These are phyloP conservation scores for Drosophila bocki DNA, from an alignment of 1,140 invertebrate species.

Conservation along the genomic window DNA sequence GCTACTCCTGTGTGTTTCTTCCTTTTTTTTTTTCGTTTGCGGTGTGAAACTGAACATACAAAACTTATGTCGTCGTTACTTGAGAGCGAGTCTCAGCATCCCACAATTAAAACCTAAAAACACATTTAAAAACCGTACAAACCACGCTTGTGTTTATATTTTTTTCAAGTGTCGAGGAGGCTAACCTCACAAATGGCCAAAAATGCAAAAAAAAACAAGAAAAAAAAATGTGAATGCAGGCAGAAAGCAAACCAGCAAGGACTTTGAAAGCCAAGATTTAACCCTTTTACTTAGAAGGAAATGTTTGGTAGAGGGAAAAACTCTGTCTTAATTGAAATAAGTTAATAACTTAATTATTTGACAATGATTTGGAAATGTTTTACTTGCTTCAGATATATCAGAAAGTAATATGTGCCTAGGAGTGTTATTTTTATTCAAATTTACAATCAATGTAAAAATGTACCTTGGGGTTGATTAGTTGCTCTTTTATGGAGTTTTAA, in stretches of 20 bases:
- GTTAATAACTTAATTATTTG: background rate
- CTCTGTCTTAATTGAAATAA: too few relatives aligned
- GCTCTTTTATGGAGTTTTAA: background rate
- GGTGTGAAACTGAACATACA: conserved; percentile 32
- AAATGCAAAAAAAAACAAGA: background rate
- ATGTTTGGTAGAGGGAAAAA: background rate
- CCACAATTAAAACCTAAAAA: conserved; percentile 59
- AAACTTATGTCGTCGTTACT: conserved; percentile 35
- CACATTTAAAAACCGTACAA: conserved; percentile 30
- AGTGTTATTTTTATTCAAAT: background rate
- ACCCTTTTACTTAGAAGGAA: background rate
- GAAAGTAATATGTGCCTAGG: background rate
- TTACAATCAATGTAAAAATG: background rate
- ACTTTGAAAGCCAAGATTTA: background rate
- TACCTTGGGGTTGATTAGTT: background rate
- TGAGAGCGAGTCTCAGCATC: conserved; percentile 50
- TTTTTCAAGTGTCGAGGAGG: conserved; percentile 58
- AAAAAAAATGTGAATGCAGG: background rate
- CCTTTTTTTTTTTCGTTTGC: conserved; percentile 43
- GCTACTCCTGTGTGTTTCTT: conserved; percentile 31
- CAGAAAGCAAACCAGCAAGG: background rate
- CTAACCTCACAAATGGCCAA: conserved; percentile 28
- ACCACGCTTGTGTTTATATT: conserved; percentile 56
- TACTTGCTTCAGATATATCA: background rate
- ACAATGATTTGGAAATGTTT: background rate